A percentile compares a stretch with the other conserved stretches of the same genome.
Evolutionary conservation across 1,140 invertebrate species (phyloP).

Genomic region (Armadillidium nasatum): DNA sequence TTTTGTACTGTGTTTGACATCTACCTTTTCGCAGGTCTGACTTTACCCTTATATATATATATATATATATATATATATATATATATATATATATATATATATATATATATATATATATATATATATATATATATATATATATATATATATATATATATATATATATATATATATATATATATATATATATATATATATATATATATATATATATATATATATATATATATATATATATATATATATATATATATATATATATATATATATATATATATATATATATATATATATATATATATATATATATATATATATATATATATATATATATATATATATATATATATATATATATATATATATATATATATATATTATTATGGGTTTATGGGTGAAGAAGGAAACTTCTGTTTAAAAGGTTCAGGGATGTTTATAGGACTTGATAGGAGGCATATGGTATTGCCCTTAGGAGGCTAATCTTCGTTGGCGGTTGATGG

Average conservation of each 20-base stretch:
- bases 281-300: constrained; percentile 13
- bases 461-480: not conserved
- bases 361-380: not conserved
- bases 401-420: too few relatives aligned
- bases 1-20: too few relatives aligned
- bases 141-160: too few relatives aligned
- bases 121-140: too few relatives aligned
- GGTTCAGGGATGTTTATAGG: too few relatives aligned
- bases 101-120: too few relatives aligned
- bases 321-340: constrained; percentile 11
- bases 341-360: constrained; percentile 13
- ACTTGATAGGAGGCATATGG: not conserved
- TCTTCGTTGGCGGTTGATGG: not conserved
- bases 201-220: constrained; percentile 15
- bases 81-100: too few relatives aligned
- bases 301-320: constrained; percentile 11
- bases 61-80: too few relatives aligned
- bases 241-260: constrained; percentile 3
- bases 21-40: too few relatives aligned
- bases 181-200: constrained; percentile 15
- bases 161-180: not conserved
- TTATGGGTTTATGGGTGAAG: too few relatives aligned
- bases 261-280: constrained; percentile 7
- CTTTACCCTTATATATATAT: too few relatives aligned
- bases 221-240: not conserved